Base-by-base conservation (phyloP, 1,140 invertebrate genomes). In the Monomorium pharaonis region DNA sequence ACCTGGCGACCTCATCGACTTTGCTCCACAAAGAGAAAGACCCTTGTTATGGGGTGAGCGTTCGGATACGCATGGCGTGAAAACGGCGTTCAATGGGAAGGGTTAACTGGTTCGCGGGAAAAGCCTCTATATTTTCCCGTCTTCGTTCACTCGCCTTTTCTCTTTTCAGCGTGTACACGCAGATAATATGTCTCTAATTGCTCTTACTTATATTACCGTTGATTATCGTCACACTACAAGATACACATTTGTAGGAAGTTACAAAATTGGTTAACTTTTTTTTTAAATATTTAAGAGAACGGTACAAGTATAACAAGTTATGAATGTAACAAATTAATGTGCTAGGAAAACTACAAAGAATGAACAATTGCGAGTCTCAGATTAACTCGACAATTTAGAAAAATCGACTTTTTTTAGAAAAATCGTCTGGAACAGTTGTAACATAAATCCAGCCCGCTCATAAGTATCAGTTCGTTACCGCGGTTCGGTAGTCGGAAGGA, bases 1-100 rank as follows among this genome's bases (percentile, higher is more conserved):
- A 92, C 89, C 87, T 86, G 84, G 84, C 89, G 87, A 91, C 86
- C 91, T 89, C 86, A 81, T 85, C 90, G 91, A 92, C 92, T 94
- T 94, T 88, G 91, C 91, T 94, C 80, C 47, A 87, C 88, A 89
- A 90, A 90, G 89, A 90, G 89, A 89, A 80, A 78, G 78, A 87
- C 84, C 88, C 78, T 83, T 83, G 78, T 83, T 83, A 83, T 74
- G 78, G 67, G 78, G 67, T 58, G 78, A 83, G 67, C 78, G 51
- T 83, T 74, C 65, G 51, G 78, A 74, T 83, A 83, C 67, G 78
- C 33, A 83, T 27, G 78, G 78, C 67, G 78, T 83, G 78, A 83
- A 83, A 83, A 83, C 78, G 78, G n/a, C 67, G 78, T 72, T 27
- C 67, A 27, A 72, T 72, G 51, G 67, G 18, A 51, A 58, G 67